Evolutionary conservation across 2,113 vertebrate genomes (phyloP).

Genomic region (Aphelocoma coerulescens): DNA sequence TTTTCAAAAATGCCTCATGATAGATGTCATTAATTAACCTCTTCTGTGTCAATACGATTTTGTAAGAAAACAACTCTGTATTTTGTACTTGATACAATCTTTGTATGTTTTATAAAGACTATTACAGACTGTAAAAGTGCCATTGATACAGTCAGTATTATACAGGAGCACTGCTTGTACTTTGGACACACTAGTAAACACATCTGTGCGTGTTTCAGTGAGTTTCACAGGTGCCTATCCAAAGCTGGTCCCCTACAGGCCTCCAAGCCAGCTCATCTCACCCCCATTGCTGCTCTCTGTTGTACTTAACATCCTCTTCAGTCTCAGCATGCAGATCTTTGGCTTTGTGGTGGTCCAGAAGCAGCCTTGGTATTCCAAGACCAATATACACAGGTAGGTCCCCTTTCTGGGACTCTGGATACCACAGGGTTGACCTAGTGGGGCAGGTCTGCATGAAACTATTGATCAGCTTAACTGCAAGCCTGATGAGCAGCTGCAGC

Average conservation of each 20-base stretch:
- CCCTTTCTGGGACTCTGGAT: not conserved
- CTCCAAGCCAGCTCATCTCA: conserved; percentile 71
- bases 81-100: not conserved
- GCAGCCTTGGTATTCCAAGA: conserved; percentile 74
- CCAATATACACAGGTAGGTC: conserved; percentile 18
- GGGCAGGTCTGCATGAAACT: not conserved
- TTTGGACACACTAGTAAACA: not conserved
- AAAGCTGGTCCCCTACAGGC: conserved; percentile 75
- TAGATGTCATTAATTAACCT: not conserved
- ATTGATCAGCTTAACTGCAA: not conserved
- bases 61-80: not conserved
- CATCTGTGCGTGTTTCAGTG: conserved; percentile 60
- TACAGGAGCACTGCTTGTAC: not conserved
- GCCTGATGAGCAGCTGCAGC: not conserved
- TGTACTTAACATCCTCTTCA: conserved; percentile 74
- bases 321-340: conserved; percentile 68
- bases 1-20: not conserved
- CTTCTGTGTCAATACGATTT: not conserved
- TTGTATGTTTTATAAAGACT: not conserved
- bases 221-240: conserved; percentile 75
- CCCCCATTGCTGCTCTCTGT: conserved; percentile 78
- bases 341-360: conserved; percentile 76
- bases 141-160: not conserved
- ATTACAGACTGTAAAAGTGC: not conserved
- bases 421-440: not conserved